These are phyloP conservation scores for Dunckerocampus dactyliophorus DNA, from an alignment of 2,113 vertebrate species.

Conservation along the genomic window DNA sequence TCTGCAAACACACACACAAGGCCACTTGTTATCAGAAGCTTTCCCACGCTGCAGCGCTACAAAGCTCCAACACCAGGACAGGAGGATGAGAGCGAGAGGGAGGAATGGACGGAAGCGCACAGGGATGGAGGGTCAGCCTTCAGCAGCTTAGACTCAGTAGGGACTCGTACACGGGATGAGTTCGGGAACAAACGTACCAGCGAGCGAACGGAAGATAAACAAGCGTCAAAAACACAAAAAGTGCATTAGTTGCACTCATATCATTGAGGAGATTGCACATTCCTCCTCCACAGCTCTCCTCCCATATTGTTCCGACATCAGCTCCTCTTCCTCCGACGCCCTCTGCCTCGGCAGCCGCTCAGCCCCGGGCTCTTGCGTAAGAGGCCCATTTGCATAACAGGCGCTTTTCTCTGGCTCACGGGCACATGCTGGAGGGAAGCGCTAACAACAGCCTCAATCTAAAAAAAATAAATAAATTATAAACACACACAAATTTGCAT, in stretches of 20 bases:
- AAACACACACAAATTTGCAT: slow-evolving; percentile 23
- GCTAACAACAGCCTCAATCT: slow-evolving; percentile 58
- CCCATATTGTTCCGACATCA: slow-evolving; percentile 55
- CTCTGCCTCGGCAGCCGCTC: slow-evolving; percentile 46
- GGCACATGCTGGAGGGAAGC: not conserved
- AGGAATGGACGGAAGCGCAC: slow-evolving; percentile 56
- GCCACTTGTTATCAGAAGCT: slow-evolving; percentile 64
- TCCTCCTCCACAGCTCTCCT: slow-evolving; percentile 59
- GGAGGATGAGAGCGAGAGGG: slow-evolving; percentile 56
- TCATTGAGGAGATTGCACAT: slow-evolving; percentile 32
- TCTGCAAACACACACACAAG: slow-evolving; percentile 60
- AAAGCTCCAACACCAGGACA: slow-evolving; percentile 63
- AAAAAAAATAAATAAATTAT: not conserved
- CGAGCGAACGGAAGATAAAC: slow-evolving; percentile 44
- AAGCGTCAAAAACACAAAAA: slow-evolving; percentile 36
- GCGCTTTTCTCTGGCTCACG: slow-evolving; percentile 53
- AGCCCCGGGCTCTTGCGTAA: slow-evolving; percentile 63
- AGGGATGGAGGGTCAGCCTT: slow-evolving; percentile 65
- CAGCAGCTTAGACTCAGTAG: slow-evolving; percentile 56
- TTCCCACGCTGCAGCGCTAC: slow-evolving; percentile 70
- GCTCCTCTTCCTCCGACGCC: slow-evolving; percentile 41
- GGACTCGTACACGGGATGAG: slow-evolving; percentile 54
- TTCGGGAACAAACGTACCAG: slow-evolving; percentile 49
- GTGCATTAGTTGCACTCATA: slow-evolving; percentile 28
- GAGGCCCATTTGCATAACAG: slow-evolving; percentile 68